These are phyloP conservation scores for Rallus crepitans DNA, from an alignment of 2,797 vertebrate genomes.

Conservation along the genomic window DNA sequence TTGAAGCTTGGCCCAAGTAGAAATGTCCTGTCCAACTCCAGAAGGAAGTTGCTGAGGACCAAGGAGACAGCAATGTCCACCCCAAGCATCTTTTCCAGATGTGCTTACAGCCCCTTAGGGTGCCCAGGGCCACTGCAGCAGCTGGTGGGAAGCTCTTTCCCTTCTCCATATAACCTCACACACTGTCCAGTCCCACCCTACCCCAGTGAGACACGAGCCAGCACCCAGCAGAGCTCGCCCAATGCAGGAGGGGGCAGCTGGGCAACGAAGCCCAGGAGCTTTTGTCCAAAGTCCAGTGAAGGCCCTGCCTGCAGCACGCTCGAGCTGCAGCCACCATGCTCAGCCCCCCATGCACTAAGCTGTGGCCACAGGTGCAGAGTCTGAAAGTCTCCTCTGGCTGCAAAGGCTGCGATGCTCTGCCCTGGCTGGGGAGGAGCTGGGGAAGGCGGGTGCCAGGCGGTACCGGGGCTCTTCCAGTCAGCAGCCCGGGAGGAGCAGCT, in stretches of 20 bases:
- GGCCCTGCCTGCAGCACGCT: background rate
- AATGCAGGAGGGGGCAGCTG: background rate
- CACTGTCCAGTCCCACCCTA: background rate
- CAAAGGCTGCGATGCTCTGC: background rate
- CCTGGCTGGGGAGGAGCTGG: background rate
- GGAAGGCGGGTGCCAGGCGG: background rate
- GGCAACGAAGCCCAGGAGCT: background rate
- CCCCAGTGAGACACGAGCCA: background rate
- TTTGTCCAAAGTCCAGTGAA: background rate
- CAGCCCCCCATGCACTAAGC: background rate
- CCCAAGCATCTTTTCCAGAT: background rate
- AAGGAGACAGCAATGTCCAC: background rate
- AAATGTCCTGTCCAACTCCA: background rate
- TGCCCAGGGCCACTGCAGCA: background rate
- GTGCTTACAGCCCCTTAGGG: fast-evolving
- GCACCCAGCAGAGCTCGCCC: background rate
- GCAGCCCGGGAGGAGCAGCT: background rate
- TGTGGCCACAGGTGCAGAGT: background rate
- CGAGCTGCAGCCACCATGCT: background rate
- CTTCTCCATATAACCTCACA: background rate
- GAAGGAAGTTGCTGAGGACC: background rate
- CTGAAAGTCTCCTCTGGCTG: background rate
- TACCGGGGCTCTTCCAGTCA: background rate
- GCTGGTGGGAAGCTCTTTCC: background rate
- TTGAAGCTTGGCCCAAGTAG: background rate